Percentiles rank a stretch among this genome's conserved stretches.
Conservation (phyloP, 2,797 vertebrate species). For the Hippoglossus hippoglossus region DNA sequence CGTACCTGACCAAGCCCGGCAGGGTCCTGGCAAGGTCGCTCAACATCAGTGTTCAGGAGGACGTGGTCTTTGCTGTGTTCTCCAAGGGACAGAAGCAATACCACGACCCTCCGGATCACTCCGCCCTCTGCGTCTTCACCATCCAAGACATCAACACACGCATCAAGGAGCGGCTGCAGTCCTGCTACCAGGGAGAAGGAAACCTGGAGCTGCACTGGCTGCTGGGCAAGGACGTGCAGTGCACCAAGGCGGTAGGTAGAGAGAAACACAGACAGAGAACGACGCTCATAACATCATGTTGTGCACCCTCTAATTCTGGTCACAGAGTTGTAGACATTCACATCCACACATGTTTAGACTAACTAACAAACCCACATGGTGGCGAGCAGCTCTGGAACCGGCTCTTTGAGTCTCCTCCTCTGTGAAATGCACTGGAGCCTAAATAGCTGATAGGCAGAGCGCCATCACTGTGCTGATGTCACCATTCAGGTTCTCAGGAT, state of each 20-base stretch:
- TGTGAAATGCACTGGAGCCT: constrained; percentile 26
- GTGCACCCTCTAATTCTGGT: not conserved
- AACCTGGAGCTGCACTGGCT: constrained; percentile 99
- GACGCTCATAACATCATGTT: not conserved
- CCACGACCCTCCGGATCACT: constrained; percentile 92
- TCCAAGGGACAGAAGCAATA: constrained; percentile 99
- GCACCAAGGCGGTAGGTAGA: constrained; percentile 94
- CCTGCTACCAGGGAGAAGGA: constrained; percentile 98
- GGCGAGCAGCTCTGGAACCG: constrained; percentile 4
- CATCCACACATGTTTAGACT: not conserved
- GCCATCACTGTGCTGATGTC: constrained; percentile 42
- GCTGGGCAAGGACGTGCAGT: constrained; percentile 97
- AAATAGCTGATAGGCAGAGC: constrained; percentile 51
- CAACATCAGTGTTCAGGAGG: constrained; percentile 92
- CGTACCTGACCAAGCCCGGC: constrained; percentile 93
- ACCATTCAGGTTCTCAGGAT: constrained; percentile 65
- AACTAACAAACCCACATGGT: not conserved
- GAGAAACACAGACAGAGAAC: not conserved
- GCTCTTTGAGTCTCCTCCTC: constrained; percentile 31
- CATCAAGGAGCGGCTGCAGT: constrained; percentile 97
- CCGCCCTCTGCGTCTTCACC: constrained; percentile 94
- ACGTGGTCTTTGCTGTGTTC: constrained; percentile 96
- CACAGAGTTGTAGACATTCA: not conserved
- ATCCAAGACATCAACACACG: constrained; percentile 91
- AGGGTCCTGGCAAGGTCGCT: constrained; percentile 89